Base-by-base conservation (phyloP, 2,797 vertebrate species). In the Sebastes itinus region DNA sequence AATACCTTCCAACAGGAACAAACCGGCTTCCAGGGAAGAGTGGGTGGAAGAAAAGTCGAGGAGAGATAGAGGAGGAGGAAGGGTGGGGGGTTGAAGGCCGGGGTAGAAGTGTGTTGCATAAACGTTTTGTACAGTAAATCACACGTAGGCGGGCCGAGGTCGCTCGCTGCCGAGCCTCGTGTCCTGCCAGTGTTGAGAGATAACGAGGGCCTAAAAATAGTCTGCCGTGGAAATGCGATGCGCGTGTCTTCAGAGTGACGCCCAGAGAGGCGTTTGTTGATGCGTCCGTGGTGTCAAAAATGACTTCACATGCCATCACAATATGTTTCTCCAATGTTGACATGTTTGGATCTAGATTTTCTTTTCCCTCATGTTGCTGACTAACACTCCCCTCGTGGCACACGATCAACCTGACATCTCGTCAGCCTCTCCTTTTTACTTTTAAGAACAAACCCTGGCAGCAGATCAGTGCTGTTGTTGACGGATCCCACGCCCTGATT, bases 1-100 rank as follows among this genome's bases (percentile, higher is more conserved):
- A 93, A 91, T 52, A 63, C 27, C 73, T 66, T 78, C 75, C 76
- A 66, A 58, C 84, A 84, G 90, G 87, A 85, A 77, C 80, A 1
- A 91, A 89, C 82, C 38, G 71, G 82, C 86, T 81, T 75, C 74
- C 73, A 30, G 77, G 38, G 61, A 56, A 33, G 60, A 25, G 76
- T n/a, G 77, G 83, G 81, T 6, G 79, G 77, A 81, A 18, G 68
- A 49, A 8, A 55, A 58, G 77, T 75, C 30, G 23, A 20, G 55
- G 32, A 55, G 64, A 18, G 67, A 11, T 1, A 2, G 46, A n/a
- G 33, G 27, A 6, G 23, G 28, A 23, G 33, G 49, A 14, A 0
- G 14, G 25, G 7, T 2, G 5, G 28, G 2, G 30, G 18, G 61
- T 23, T 1, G 42, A 46, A 59, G 38, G 75, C 54, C 14, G 9